phyloP scores from a whole-genome alignment of 2,888 invertebrate genomes.

The Globia sparganii region DNA sequence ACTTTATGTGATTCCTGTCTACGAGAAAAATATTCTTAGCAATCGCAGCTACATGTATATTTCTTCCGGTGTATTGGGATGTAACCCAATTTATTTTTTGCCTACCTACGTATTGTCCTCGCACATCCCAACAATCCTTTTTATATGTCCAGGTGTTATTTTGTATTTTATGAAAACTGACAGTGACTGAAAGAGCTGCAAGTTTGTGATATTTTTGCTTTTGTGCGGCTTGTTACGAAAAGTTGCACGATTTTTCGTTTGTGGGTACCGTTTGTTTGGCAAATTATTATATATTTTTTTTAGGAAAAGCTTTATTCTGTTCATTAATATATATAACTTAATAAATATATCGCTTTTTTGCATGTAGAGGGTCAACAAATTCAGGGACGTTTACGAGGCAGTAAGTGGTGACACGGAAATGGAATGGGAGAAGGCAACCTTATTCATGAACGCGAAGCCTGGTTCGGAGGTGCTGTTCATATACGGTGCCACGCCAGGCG shows the following conservation, averaged over 20 bases:
- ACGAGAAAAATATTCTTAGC: constrained; percentile 24
- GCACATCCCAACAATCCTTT: constrained; percentile 30
- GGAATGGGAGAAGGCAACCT: constrained; percentile 79
- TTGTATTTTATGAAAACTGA: constrained; percentile 18
- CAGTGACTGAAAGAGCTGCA: constrained; percentile 5
- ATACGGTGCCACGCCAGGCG: constrained; percentile 77
- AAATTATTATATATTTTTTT: not conserved
- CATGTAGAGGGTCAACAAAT: constrained; percentile 75
- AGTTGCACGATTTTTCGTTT: not conserved
- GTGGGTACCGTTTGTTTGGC: not conserved
- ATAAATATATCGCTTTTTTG: constrained; percentile 2
- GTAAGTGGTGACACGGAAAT: constrained; percentile 70
- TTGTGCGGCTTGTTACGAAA: constrained; percentile 21
- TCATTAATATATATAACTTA: not conserved
- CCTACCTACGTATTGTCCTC: constrained; percentile 25
- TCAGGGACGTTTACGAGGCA: constrained; percentile 74
- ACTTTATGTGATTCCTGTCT: constrained; percentile 6
- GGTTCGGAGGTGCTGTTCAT: constrained; percentile 79
- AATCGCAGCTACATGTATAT: constrained; percentile 31
- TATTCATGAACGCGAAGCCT: constrained; percentile 82
- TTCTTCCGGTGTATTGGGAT: constrained; percentile 46
- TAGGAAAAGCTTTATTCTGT: not conserved
- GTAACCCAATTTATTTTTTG: constrained; percentile 56
- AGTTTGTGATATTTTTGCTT: constrained; percentile 4
- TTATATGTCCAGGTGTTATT: constrained; percentile 33